These are phyloP conservation scores for Opisthograptis luteolata DNA, from an alignment of 2,888 invertebrate species.

Conservation along the genomic window DNA sequence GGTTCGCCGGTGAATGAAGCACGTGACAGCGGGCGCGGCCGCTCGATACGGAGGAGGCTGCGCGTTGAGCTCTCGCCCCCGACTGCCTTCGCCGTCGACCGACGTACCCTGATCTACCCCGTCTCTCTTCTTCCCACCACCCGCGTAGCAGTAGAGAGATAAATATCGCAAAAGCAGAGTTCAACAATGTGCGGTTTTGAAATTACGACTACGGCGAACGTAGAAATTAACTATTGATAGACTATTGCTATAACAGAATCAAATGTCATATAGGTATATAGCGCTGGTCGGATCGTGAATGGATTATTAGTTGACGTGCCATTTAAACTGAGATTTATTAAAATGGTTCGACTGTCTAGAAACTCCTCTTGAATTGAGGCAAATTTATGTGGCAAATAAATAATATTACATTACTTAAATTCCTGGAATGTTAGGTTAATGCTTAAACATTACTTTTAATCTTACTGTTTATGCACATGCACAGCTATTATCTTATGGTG, in stretches of 20 bases:
- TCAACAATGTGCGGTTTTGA: conserved; percentile 31
- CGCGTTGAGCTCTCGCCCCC: conserved; percentile 63
- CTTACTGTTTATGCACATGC: too few relatives aligned
- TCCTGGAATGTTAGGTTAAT: too few relatives aligned
- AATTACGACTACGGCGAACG: conserved; percentile 33
- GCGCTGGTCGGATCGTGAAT: conserved; percentile 32
- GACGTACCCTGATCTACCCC: conserved; percentile 38
- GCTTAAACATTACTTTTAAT: too few relatives aligned
- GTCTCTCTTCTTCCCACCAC: conserved; percentile 25
- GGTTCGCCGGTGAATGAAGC: conserved; percentile 64
- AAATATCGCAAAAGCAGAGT: conserved; percentile 31
- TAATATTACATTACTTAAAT: too few relatives aligned
- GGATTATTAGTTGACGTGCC: conserved; percentile 37
- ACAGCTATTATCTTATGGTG: too few relatives aligned
- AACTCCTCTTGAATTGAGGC: conserved; percentile 1
- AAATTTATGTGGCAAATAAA: too few relatives aligned
- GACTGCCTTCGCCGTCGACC: conserved; percentile 42
- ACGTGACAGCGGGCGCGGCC: conserved; percentile 70
- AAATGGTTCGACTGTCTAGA: conserved; percentile 31
- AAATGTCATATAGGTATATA: too few relatives aligned
- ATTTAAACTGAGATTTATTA: conserved; percentile 37
- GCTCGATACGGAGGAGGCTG: conserved; percentile 75
- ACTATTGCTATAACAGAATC: conserved; percentile 36
- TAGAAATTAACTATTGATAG: conserved; percentile 32
- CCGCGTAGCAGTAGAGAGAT: conserved; percentile 22